A percentile compares a stretch with the other conserved stretches of the same genome.
These are phyloP conservation scores for Caretta caretta DNA, from an alignment of 2,113 vertebrate genomes.

Conservation along the genomic window DNA sequence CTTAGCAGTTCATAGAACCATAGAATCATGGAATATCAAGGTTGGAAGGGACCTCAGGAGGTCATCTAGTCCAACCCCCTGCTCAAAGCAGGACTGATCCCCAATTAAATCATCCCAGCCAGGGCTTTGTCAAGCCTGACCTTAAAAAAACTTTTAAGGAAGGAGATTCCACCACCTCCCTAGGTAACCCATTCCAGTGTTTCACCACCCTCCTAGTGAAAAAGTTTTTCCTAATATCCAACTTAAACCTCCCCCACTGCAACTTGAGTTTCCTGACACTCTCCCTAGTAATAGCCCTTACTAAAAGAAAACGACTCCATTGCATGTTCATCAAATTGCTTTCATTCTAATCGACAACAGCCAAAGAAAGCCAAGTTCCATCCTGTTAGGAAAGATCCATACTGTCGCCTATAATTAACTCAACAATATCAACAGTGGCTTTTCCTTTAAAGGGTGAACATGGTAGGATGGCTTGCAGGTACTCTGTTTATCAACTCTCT, in stretches of 20 bases:
- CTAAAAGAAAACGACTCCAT: not conserved
- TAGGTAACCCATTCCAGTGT: too few species aligned
- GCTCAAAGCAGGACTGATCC: too few species aligned
- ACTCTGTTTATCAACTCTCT: conserved; percentile 46
- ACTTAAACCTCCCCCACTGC: too few species aligned
- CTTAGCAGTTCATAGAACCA: fast-evolving
- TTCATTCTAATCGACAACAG: not conserved
- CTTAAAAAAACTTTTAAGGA: too few species aligned
- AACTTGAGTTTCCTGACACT: not conserved
- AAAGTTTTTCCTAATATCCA: too few species aligned
- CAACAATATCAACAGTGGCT: conserved; percentile 24
- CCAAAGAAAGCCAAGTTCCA: not conserved
- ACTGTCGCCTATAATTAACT: conserved; percentile 58
- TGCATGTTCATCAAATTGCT: not conserved
- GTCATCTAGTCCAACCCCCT: too few species aligned
- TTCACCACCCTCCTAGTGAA: too few species aligned
- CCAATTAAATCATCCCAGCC: too few species aligned
- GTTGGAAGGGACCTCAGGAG: too few species aligned
- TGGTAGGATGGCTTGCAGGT: conserved; percentile 36
- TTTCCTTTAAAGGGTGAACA: not conserved
- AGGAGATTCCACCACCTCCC: too few species aligned
- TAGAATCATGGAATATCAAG: too few species aligned
- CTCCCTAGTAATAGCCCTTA: not conserved
- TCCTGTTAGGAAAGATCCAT: not conserved
- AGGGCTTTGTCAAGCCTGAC: too few species aligned